Base-by-base conservation (phyloP, 2,797 vertebrate genomes). In the Morus bassanus region DNA sequence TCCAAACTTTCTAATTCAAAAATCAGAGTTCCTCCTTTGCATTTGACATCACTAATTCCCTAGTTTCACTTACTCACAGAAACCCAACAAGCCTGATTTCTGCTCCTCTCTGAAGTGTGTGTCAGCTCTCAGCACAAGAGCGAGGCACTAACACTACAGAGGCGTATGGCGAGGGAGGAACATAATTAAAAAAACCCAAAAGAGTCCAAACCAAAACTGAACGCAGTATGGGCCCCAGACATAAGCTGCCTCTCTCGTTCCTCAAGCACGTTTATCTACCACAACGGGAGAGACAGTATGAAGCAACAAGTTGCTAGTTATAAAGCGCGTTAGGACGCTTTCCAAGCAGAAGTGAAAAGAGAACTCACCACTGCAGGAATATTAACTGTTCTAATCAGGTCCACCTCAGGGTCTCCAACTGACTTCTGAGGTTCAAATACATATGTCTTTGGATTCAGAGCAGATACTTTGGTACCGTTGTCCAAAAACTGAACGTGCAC, bases 331-430 rank as follows among this genome's bases (percentile, higher is more conserved):
- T 21, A 57, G 48, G 67, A 45, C 21, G 16, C 77, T 41, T 63
- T 48, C 84, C 60, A n/a, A 45, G 70, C 72, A 57, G 54, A 23
- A 82, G 86, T 8, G 50, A 60, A 60, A 82, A 51, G 68, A 60
- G 60, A 61, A 97, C 99, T 98, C 97, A 99, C 99, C 98, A 99
- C 59, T 14, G 98, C 98, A 86, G 99, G 99, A 94, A 99, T 98
- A 98, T 99, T 99, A 81, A 99, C 59, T 2, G 99, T 99, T 96
- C 99, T 98, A 88, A 99, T 98, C 83, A 98, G 96, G 88, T 99
- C 99, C 46, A 97, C 97, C 93, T 98, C 97, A 27, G 98, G 97
- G 48, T 99, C 98, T 79, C 99, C 99, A 27, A 98, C 95, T 33
- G 99, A 99, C 96, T 99, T 99, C 91, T 98, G 86, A 22, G 69